These are phyloP conservation scores for Epinephelus moara DNA, from an alignment of 2,113 vertebrate species.

Conservation along the genomic window DNA sequence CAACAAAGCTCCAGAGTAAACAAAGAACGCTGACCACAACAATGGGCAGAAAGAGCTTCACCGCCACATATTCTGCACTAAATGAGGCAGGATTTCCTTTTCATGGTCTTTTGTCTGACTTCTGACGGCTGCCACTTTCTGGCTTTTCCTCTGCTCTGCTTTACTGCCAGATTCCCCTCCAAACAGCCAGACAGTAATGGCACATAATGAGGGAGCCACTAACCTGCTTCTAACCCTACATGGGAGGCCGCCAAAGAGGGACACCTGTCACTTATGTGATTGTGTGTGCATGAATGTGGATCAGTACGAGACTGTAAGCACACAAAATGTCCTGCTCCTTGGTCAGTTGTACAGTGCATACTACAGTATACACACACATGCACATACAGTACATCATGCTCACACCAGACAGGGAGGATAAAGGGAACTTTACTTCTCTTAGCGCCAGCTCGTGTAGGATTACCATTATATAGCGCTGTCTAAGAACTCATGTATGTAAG, in stretches of 20 bases:
- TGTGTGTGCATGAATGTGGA: background rate
- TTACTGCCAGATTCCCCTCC: conserved; percentile 38
- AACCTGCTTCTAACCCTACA: conserved; percentile 20
- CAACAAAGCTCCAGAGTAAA: conserved; percentile 55
- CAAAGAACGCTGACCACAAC: conserved; percentile 45
- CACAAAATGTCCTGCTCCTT: background rate
- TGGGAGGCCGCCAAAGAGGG: conserved; percentile 32
- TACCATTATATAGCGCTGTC: conserved; percentile 12
- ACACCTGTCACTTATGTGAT: conserved; percentile 46
- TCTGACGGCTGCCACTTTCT: conserved; percentile 59
- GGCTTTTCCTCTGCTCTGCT: conserved; percentile 36
- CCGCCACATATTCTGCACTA: conserved; percentile 10
- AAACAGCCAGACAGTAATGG: conserved; percentile 52
- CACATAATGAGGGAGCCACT: conserved; percentile 54
- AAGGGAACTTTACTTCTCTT: conserved; percentile 34
- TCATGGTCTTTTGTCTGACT: conserved; percentile 50
- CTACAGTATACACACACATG: background rate
- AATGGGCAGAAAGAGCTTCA: conserved; percentile 33
- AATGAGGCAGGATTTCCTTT: conserved; percentile 66
- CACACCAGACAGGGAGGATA: conserved; percentile 14
- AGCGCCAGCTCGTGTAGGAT: conserved; percentile 19
- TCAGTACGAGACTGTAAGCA: conserved; percentile 2
- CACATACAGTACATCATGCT: background rate
- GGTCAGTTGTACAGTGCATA: background rate
- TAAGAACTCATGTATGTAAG: background rate